These are phyloP conservation scores for Athene noctua DNA, from an alignment of 2,113 vertebrate genomes.

Conservation along the genomic window DNA sequence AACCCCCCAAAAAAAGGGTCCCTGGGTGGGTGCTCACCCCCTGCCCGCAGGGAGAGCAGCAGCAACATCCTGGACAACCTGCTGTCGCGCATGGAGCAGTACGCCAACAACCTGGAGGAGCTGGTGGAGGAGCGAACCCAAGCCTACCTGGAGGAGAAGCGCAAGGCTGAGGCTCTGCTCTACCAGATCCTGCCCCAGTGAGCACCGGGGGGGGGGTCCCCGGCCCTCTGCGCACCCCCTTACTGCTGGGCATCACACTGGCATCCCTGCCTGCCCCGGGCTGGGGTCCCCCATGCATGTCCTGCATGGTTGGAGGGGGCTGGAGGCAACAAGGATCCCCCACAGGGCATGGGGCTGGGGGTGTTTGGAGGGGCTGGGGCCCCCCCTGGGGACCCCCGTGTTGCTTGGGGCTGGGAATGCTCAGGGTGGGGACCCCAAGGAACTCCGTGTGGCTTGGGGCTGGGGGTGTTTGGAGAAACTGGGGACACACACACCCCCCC, in stretches of 20 bases:
- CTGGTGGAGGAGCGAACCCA: conserved; percentile 93
- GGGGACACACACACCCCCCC: no score
- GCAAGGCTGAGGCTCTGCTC: conserved; percentile 90
- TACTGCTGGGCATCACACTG: no score
- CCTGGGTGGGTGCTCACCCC: not conserved
- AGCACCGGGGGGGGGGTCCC: conserved; percentile 29
- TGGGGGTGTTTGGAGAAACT: not conserved
- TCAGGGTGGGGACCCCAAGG: not conserved
- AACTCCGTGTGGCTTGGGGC: not conserved
- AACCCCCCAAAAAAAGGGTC: fast-evolving
- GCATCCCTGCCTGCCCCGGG: not conserved
- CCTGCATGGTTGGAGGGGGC: not conserved
- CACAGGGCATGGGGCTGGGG: fast-evolving
- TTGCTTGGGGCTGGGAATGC: no score
- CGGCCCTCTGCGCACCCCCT: no score
- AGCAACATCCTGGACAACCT: conserved; percentile 94
- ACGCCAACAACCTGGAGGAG: conserved; percentile 95
- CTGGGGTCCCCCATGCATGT: not conserved
- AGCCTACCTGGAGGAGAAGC: conserved; percentile 94
- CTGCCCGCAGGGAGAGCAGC: conserved; percentile 78
- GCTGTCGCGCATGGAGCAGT: conserved; percentile 93
- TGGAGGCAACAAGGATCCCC: not conserved
- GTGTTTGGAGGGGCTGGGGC: not conserved
- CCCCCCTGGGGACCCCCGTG: not conserved
- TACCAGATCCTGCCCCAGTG: conserved; percentile 98